Percentiles rank a stretch among this genome's conserved stretches.
phyloP scores from a whole-genome alignment of 2,797 vertebrate genomes.

The Coluber constrictor region DNA sequence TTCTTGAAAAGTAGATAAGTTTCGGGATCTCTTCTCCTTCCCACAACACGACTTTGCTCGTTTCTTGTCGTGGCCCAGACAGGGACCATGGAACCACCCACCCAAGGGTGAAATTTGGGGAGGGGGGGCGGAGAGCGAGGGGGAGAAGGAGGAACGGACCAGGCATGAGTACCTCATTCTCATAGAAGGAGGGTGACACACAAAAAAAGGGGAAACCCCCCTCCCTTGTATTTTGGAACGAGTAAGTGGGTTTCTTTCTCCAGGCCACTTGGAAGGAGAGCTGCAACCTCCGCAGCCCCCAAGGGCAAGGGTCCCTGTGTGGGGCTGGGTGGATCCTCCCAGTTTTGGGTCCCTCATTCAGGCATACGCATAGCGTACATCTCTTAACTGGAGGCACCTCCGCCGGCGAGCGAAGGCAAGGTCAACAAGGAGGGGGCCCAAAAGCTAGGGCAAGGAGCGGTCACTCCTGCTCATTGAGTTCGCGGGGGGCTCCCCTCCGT shows the following conservation, averaged over 20 bases:
- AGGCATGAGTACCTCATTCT: not conserved
- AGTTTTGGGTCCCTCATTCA: not conserved
- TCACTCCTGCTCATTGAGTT: slow-evolving; percentile 72
- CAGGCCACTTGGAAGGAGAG: not conserved
- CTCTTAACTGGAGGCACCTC: slow-evolving; percentile 61
- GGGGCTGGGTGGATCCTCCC: not conserved
- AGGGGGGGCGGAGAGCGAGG: fast-evolving
- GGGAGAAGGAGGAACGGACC: not conserved
- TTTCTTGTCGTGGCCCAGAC: not conserved
- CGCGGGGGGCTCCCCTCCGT: slow-evolving; percentile 47
- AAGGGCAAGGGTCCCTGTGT: not conserved
- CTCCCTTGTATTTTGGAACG: not conserved
- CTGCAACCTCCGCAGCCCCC: not conserved
- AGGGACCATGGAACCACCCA: not conserved
- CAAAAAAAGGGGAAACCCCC: not conserved
- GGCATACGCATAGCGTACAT: slow-evolving; percentile 40
- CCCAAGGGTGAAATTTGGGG: not conserved
- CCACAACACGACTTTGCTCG: not conserved
- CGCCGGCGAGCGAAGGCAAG: slow-evolving; percentile 65
- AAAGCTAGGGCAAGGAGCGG: slow-evolving; percentile 58
- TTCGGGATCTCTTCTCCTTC: not conserved
- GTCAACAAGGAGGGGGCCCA: not conserved
- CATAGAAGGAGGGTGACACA: not conserved
- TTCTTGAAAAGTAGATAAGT: not conserved
- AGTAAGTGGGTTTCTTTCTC: not conserved